Conservation (phyloP, 2,888 invertebrate genomes). For the Lottia scabra region DNA sequence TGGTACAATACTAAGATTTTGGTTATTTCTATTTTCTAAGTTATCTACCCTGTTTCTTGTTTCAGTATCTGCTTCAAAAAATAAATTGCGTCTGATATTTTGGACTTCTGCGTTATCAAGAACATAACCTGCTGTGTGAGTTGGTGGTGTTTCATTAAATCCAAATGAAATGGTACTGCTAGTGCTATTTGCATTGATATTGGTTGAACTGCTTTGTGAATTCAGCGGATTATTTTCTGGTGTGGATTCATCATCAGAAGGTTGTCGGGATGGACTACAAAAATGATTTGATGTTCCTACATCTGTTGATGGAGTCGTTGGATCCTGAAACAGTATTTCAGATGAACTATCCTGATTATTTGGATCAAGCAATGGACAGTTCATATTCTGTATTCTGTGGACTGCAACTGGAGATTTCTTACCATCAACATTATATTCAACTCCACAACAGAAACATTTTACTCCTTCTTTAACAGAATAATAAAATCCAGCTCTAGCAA, state of each 20-base stretch:
- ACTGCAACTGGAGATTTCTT: not conserved
- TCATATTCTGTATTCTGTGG: not conserved
- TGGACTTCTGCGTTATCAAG: not conserved
- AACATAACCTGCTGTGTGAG: not conserved
- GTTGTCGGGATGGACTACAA: not conserved
- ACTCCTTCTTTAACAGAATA: not conserved
- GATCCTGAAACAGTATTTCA: not conserved
- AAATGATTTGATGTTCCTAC: not conserved
- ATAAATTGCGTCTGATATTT: not conserved
- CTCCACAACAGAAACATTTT: not conserved
- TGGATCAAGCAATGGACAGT: not conserved
- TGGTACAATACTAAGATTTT: too few relatives aligned
- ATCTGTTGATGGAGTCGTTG: not conserved
- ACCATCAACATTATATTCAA: not conserved
- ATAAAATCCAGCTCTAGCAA: constrained; percentile 1
- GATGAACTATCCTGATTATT: not conserved
- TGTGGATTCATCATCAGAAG: not conserved
- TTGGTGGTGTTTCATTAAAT: not conserved
- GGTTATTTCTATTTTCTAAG: too few relatives aligned
- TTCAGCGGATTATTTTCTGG: not conserved
- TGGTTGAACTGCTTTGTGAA: not conserved
- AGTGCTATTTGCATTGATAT: not conserved
- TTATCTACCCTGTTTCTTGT: too few relatives aligned
- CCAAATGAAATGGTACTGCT: not conserved
- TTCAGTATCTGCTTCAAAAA: too few relatives aligned